Evolutionary conservation across 2,113 vertebrate species (phyloP).

Genomic region (Sebastes schlegelii): DNA sequence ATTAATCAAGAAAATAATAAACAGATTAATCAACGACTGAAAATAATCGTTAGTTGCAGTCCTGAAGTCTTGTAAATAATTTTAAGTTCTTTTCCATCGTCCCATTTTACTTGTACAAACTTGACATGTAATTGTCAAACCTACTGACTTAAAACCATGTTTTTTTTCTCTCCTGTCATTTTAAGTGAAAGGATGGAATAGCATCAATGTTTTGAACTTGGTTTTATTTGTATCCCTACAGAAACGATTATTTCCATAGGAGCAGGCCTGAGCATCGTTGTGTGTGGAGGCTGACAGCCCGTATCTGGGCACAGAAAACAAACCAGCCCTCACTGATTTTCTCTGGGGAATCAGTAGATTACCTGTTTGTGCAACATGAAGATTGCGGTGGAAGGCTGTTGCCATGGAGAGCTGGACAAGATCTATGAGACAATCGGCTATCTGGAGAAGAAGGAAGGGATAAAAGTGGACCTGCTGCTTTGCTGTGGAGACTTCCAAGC

Average conservation of each 20-base stretch:
- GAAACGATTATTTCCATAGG: not conserved
- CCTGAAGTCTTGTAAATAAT: not conserved
- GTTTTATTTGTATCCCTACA: not conserved
- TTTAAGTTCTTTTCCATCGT: not conserved
- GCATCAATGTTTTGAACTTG: not conserved
- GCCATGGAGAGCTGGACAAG: slow-evolving; percentile 96
- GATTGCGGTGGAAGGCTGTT: slow-evolving; percentile 95
- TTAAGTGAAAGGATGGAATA: not conserved
- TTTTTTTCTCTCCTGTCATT: not conserved
- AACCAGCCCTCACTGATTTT: not conserved
- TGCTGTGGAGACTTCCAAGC: slow-evolving; percentile 98
- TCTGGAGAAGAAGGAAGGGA: slow-evolving; percentile 87
- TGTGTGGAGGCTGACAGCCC: not conserved
- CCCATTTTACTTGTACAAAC: not conserved
- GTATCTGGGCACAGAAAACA: not conserved
- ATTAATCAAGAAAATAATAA: no score
- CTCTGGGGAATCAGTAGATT: not conserved
- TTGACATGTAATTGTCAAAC: not conserved
- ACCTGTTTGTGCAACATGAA: slow-evolving; percentile 83
- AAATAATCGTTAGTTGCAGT: no score
- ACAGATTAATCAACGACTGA: no score
- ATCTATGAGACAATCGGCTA: slow-evolving; percentile 94
- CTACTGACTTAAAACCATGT: not conserved
- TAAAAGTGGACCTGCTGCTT: slow-evolving; percentile 88
- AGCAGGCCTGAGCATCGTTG: not conserved